Conservation (phyloP, 2,888 invertebrate genomes). For the Argynnis bischoffii region DNA sequence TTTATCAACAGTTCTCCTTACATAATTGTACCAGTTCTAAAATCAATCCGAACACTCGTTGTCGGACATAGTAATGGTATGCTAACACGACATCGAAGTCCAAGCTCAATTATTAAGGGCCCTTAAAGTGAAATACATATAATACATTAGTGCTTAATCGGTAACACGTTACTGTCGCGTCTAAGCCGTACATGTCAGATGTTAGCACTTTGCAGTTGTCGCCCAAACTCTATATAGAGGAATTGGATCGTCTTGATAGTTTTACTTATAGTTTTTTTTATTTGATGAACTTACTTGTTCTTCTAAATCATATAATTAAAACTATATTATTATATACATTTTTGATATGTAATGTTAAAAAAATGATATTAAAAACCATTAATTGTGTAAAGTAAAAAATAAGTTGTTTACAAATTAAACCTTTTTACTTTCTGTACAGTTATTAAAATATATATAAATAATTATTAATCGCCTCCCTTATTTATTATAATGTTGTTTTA, state of each 20-base stretch:
- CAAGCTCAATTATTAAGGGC: conserved; percentile 46
- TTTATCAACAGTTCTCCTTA: neutral
- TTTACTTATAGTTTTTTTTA: neutral
- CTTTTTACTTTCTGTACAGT: no score
- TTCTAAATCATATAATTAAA: no score
- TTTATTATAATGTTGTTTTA: no score
- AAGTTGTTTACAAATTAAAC: no score
- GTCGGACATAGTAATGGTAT: conserved; percentile 21
- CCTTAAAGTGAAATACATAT: conserved; percentile 60
- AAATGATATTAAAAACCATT: no score
- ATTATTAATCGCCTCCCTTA: no score
- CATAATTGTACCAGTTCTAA: conserved; percentile 1
- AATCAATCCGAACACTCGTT: conserved; percentile 15
- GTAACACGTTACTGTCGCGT: conserved; percentile 58
- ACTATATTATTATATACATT: no score
- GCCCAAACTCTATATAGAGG: conserved; percentile 53
- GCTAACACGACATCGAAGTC: conserved; percentile 27
- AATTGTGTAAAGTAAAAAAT: no score
- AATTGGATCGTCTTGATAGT: conserved; percentile 47
- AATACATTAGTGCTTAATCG: conserved; percentile 66
- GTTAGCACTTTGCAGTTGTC: conserved; percentile 63
- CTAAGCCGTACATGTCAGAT: conserved; percentile 66
- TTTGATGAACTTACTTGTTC: no score
- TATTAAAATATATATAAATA: no score
- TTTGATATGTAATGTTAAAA: no score